These are phyloP conservation scores for Pterophyllum scalare DNA, from an alignment of 2,113 vertebrate genomes.

Conservation along the genomic window DNA sequence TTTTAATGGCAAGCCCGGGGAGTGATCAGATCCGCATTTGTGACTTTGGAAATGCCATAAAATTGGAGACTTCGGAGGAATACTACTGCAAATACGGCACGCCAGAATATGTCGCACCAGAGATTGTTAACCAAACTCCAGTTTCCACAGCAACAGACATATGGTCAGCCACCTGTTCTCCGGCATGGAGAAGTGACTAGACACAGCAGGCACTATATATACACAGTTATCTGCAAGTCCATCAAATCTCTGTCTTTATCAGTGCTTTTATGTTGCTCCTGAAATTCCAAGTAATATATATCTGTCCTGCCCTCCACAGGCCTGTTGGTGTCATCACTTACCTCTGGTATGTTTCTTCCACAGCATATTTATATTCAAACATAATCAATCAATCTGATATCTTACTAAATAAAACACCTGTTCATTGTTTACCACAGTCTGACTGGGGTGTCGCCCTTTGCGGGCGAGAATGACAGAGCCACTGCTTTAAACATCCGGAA, in stretches of 20 bases:
- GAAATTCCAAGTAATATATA: background rate
- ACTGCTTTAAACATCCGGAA: conserved; percentile 92
- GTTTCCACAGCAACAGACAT: conserved; percentile 92
- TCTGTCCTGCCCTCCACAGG: conserved; percentile 76
- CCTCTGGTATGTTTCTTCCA: conserved; percentile 86
- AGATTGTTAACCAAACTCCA: conserved; percentile 94
- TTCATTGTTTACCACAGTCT: conserved; percentile 78
- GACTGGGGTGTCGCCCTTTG: conserved; percentile 93
- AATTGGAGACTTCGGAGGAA: conserved; percentile 81
- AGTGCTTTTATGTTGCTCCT: background rate
- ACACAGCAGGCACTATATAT: background rate
- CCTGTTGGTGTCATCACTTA: conserved; percentile 92
- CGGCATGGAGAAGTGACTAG: background rate
- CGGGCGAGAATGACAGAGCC: conserved; percentile 91
- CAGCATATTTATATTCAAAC: background rate
- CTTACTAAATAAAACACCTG: background rate
- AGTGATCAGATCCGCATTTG: conserved; percentile 91
- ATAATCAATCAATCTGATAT: background rate
- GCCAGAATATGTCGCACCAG: conserved; percentile 92
- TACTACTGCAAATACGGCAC: conserved; percentile 94
- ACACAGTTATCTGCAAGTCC: conserved; percentile 10
- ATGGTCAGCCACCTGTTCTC: conserved; percentile 83
- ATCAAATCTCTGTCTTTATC: background rate
- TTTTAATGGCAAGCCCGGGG: conserved; percentile 85
- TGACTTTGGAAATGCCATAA: conserved; percentile 92